phyloP scores from a whole-genome alignment of 2,113 vertebrate species.

The Lynx canadensis region DNA sequence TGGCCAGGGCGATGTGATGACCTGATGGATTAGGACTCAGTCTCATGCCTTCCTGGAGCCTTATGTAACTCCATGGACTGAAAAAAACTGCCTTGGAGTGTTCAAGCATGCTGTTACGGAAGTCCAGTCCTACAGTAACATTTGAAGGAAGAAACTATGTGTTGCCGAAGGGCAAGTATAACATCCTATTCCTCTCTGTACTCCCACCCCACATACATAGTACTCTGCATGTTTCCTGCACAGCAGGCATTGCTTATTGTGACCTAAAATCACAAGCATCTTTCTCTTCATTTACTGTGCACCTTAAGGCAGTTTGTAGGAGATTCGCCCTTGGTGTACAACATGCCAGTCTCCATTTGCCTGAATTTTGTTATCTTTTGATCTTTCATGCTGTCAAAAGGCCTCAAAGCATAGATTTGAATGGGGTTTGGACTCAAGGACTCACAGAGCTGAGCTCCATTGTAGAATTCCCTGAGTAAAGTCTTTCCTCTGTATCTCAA shows the following conservation, averaged over 20 bases:
- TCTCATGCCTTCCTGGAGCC: not conserved
- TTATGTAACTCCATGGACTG: not conserved
- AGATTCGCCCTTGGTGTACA: conserved; percentile 23
- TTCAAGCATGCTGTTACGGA: not conserved
- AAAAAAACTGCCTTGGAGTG: not conserved
- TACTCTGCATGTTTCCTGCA: not conserved
- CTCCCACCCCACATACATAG: not conserved
- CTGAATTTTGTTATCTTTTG: conserved; percentile 52
- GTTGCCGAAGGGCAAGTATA: not conserved
- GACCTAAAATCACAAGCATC: not conserved
- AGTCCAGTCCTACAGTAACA: not conserved
- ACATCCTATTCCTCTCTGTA: not conserved
- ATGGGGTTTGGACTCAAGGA: conserved; percentile 34
- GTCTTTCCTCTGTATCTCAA: conserved; percentile 1
- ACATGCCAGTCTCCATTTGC: conserved; percentile 30
- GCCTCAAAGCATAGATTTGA: conserved; percentile 38
- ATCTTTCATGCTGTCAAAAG: conserved; percentile 42
- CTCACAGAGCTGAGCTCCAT: not conserved
- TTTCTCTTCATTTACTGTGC: conserved; percentile 12
- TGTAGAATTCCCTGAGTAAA: conserved; percentile 22
- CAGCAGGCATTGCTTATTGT: not conserved
- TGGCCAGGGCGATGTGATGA: not conserved
- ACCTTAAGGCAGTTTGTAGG: conserved; percentile 29
- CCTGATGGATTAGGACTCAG: not conserved
- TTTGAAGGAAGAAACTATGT: not conserved